Percentiles rank a stretch among this genome's conserved stretches.
phyloP scores from a whole-genome alignment of 2,113 vertebrate genomes.

The Paradisaea rubra region DNA sequence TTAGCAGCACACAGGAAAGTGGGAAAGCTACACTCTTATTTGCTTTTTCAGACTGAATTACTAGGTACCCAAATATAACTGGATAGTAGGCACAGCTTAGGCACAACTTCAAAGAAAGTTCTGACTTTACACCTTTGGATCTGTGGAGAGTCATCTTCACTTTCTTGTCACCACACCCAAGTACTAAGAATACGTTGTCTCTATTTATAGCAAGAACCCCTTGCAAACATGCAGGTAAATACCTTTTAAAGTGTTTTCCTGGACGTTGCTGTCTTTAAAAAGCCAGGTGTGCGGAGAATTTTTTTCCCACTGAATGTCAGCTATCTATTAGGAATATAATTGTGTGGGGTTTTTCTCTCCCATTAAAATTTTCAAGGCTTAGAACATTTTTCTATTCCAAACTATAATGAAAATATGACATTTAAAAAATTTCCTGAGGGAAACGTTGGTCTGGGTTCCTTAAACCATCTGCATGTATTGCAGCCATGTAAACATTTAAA shows the following conservation, averaged over 20 bases:
- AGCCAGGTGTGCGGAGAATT: background rate
- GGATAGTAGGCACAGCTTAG: background rate
- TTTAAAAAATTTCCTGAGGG: background rate
- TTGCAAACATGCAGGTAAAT: background rate
- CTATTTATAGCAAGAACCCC: background rate
- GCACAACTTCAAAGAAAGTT: background rate
- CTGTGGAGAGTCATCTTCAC: background rate
- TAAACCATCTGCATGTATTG: background rate
- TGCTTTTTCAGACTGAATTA: background rate
- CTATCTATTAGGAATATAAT: background rate
- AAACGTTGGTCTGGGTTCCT: background rate
- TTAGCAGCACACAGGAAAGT: background rate
- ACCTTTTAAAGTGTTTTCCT: background rate
- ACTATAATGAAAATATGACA: background rate
- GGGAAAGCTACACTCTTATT: background rate
- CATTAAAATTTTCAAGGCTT: background rate
- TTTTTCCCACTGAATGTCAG: background rate
- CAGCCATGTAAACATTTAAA: background rate
- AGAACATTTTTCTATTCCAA: background rate
- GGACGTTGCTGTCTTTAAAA: background rate
- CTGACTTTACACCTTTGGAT: background rate
- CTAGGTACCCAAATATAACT: background rate
- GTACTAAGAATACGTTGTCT: background rate
- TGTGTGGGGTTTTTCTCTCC: background rate
- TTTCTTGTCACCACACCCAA: background rate